These are phyloP conservation scores for Heteropelma amictum DNA, from an alignment of 2,888 invertebrate species.

Conservation along the genomic window DNA sequence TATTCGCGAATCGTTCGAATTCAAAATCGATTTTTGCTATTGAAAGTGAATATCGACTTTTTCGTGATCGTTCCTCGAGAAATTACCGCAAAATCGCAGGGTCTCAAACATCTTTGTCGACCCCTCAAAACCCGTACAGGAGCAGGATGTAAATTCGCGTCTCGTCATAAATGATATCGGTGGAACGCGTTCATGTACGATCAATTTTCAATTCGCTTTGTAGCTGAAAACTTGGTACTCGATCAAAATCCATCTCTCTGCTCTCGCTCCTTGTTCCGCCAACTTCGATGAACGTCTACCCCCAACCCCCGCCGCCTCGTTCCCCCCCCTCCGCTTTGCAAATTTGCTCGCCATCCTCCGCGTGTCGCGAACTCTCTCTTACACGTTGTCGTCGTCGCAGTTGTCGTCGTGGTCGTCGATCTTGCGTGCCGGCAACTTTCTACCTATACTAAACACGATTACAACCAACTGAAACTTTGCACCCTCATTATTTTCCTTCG, in stretches of 20 bases:
- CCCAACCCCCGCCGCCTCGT: neutral
- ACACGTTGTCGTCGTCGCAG: neutral
- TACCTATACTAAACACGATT: slow-evolving; percentile 38
- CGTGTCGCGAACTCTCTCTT: slow-evolving; percentile 17
- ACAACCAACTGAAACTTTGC: slow-evolving; percentile 52
- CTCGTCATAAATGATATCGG: slow-evolving; percentile 43
- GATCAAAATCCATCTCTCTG: slow-evolving; percentile 30
- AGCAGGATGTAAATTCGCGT: slow-evolving; percentile 10
- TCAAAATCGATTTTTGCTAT: too few species aligned
- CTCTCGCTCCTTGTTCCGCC: neutral
- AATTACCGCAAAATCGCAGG: neutral
- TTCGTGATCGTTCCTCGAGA: neutral
- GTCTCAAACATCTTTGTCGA: neutral
- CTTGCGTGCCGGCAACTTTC: slow-evolving; percentile 50
- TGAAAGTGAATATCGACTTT: too few species aligned
- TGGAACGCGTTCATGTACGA: slow-evolving; percentile 45
- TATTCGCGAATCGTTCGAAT: too few species aligned
- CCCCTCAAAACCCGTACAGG: neutral
- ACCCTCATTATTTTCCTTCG: slow-evolving; percentile 35
- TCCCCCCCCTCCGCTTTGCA: neutral
- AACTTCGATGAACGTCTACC: slow-evolving; percentile 12
- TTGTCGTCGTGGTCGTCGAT: slow-evolving; percentile 40
- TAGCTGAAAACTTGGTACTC: slow-evolving; percentile 40
- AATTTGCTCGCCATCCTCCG: slow-evolving; percentile 4
- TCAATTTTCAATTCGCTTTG: slow-evolving; percentile 32